Evolutionary conservation across 2,797 vertebrate species (phyloP).

Genomic region (Hephaestus fuliginosus): DNA sequence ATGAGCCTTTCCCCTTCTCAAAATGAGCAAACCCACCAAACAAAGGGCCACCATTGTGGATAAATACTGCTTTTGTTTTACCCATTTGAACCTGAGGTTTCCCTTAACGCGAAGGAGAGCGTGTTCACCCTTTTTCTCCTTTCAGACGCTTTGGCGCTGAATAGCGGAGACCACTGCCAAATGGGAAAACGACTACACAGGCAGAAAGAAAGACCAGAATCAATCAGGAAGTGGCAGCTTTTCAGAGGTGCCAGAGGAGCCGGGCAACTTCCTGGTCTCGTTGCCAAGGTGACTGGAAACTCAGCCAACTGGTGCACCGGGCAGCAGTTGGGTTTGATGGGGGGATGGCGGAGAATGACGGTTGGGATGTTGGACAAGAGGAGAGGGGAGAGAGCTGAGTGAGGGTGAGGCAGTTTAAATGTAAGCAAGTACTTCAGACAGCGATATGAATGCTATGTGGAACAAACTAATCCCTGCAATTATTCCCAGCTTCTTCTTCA

Average conservation of each 20-base stretch:
- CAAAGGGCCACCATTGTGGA: constrained; percentile 71
- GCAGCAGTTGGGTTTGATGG: constrained; percentile 65
- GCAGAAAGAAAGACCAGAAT: constrained; percentile 79
- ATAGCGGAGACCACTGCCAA: constrained; percentile 64
- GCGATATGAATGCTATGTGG: constrained; percentile 5
- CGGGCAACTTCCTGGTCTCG: constrained; percentile 82
- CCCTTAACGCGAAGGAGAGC: constrained; percentile 62
- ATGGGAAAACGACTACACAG: constrained; percentile 78
- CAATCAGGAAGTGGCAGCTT: constrained; percentile 85
- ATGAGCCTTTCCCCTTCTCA: constrained; percentile 67
- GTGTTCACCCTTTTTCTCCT: constrained; percentile 71
- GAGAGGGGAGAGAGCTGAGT: constrained; percentile 29
- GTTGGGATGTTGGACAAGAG: constrained; percentile 65
- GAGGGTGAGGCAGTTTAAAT: constrained; percentile 62
- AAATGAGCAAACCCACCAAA: constrained; percentile 77
- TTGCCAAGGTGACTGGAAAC: constrained; percentile 82
- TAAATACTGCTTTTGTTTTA: constrained; percentile 77
- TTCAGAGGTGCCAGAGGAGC: constrained; percentile 81
- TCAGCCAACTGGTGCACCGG: constrained; percentile 78
- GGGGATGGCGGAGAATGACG: constrained; percentile 45
- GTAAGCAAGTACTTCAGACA: constrained; percentile 56
- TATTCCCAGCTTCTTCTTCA: neutral
- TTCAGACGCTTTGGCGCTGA: constrained; percentile 73
- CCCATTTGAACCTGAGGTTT: constrained; percentile 76
- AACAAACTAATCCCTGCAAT: constrained; percentile 12